These are phyloP conservation scores for Xestia ashworthii DNA, from an alignment of 2,888 invertebrate genomes.

Conservation along the genomic window DNA sequence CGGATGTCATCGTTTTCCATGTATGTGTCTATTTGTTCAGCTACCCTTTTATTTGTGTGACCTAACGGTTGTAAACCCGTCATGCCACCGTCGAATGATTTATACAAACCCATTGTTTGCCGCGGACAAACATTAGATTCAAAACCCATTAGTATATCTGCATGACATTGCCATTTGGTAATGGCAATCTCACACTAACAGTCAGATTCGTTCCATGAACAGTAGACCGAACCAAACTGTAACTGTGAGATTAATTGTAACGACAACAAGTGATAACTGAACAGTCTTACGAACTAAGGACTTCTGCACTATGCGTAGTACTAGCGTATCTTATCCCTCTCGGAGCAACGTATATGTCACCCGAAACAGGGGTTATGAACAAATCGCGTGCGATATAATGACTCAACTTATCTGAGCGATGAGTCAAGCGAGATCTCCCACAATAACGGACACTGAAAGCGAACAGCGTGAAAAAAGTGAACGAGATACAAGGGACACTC, in stretches of 20 bases:
- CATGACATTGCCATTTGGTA: conserved; percentile 17
- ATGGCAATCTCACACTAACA: not conserved
- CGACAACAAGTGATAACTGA: not conserved
- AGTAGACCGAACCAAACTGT: not conserved
- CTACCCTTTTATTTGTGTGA: not conserved
- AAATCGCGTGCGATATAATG: conserved; percentile 40
- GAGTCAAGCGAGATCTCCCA: conserved; percentile 42
- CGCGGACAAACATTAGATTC: conserved; percentile 28
- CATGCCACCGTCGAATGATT: conserved; percentile 36
- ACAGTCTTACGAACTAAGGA: not conserved
- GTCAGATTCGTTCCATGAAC: not conserved
- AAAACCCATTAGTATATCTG: conserved; percentile 31
- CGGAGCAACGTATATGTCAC: conserved; percentile 25
- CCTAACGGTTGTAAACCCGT: not conserved
- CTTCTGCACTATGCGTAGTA: not conserved
- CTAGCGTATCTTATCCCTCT: not conserved
- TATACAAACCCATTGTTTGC: conserved; percentile 34
- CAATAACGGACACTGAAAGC: conserved; percentile 60
- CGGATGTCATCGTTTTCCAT: conserved; percentile 1
- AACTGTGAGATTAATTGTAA: not conserved
- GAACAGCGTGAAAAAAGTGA: conserved; percentile 63
- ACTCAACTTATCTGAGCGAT: conserved; percentile 51
- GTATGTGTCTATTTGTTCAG: not conserved
- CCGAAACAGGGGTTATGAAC: conserved; percentile 32
- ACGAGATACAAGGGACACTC: conserved; percentile 57